phyloP scores from a whole-genome alignment of 1,140 invertebrate genomes.

The Watersipora subatra region DNA sequence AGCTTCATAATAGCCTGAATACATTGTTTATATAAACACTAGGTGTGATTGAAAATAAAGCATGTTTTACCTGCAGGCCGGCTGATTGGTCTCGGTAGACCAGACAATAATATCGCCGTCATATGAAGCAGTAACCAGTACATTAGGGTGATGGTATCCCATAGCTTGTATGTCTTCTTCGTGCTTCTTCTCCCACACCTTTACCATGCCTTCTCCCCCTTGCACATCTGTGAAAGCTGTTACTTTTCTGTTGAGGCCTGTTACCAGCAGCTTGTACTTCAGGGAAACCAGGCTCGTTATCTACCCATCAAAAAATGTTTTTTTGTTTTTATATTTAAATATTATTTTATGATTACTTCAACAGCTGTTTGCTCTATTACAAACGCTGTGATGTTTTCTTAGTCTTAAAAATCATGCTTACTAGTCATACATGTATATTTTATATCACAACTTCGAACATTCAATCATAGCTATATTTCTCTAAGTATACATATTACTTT shows the following conservation, averaged over 20 bases:
- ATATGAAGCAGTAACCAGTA: conserved; percentile 51
- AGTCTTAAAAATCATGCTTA: too few species aligned
- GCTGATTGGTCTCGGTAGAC: conserved; percentile 57
- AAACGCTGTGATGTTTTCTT: too few species aligned
- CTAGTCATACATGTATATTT: too few species aligned
- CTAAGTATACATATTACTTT: too few species aligned
- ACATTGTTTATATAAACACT: too few species aligned
- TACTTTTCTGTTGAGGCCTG: conserved; percentile 55
- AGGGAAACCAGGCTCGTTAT: neutral
- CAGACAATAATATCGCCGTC: conserved; percentile 62
- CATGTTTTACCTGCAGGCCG: conserved; percentile 14
- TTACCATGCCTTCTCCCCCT: conserved; percentile 39
- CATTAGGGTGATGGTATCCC: conserved; percentile 39
- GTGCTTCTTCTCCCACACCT: conserved; percentile 52
- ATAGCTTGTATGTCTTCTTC: conserved; percentile 55
- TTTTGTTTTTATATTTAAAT: too few species aligned
- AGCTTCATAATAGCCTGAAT: too few species aligned
- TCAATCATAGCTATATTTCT: too few species aligned
- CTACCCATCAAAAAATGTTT: neutral
- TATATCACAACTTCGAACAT: too few species aligned
- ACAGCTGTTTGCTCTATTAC: too few species aligned
- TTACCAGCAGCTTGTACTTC: conserved; percentile 48
- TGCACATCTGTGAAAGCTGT: conserved; percentile 53
- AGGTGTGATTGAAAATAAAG: too few species aligned
- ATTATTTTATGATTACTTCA: too few species aligned